phyloP scores from a whole-genome alignment of 2,113 vertebrate species.

The Euleptes europaea region DNA sequence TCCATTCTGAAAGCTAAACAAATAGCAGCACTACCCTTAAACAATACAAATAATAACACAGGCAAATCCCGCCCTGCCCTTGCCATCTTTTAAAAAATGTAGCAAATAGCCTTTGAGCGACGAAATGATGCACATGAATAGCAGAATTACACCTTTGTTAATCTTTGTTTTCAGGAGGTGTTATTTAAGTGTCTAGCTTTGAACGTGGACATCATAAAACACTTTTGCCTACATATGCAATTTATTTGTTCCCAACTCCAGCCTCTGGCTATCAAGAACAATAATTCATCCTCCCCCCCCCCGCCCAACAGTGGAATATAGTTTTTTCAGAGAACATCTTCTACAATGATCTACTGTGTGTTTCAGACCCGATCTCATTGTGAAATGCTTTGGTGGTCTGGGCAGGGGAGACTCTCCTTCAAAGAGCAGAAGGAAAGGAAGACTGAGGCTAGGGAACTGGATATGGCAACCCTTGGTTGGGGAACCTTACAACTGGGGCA shows the following conservation, averaged over 20 bases:
- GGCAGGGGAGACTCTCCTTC: background rate
- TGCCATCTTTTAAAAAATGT: background rate
- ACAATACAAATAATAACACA: background rate
- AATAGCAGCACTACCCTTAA: background rate
- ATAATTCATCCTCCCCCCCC: background rate
- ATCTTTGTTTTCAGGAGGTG: background rate
- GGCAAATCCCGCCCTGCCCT: background rate
- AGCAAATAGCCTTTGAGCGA: background rate
- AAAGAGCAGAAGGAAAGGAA: background rate
- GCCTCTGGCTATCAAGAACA: accelerated
- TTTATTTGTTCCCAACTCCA: background rate
- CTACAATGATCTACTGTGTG: background rate
- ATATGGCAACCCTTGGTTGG: too few species aligned
- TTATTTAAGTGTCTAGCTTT: background rate
- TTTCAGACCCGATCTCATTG: background rate
- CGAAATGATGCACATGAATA: background rate
- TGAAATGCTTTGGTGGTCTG: background rate
- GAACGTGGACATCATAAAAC: background rate
- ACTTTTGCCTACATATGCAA: conserved; percentile 4
- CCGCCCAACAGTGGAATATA: background rate
- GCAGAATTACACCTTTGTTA: background rate
- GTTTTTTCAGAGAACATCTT: background rate
- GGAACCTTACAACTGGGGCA: background rate
- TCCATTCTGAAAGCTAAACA: background rate
- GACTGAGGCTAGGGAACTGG: too few species aligned